Base-by-base conservation (phyloP, 2,797 vertebrate species). In the Malurus splendens region DNA sequence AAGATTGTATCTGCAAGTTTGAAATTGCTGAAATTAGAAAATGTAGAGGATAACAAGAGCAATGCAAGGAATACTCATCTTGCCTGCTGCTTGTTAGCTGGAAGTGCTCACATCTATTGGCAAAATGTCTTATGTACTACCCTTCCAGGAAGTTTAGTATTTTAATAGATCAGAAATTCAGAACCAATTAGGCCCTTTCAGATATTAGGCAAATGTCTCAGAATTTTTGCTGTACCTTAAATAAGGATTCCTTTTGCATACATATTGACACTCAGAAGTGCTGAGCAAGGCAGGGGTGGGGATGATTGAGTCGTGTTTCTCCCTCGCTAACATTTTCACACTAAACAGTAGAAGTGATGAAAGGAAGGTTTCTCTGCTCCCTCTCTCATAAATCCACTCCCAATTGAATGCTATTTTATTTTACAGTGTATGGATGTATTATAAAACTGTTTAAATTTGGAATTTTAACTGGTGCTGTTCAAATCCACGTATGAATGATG, bases 11-110 rank as follows among this genome's bases (percentile, higher is more conserved):
- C 62, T 88, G 28, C 33, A 87, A 82, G 55, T 91, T 87, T 87
- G 59, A 88, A 87, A 92, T 64, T 67, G 51, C 73, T 73, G 74
- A 92, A 92, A 82, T 74, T 60, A 92, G 39, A 92, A 91, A 73
- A 82, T 20, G 87, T 15, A 90, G 42, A 62, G 68, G 27, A 86
- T 82, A 89, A 72, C 23, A 76, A 59, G 33, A 90, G 23, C 18
- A 73, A 55, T 44, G 55, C 10, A 83, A 64, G 57, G 44, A 76
- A 68, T 50, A 74, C 12, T 83, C 47, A 47, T 77, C 55, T 78
- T 83, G 28, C 32, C 78, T 64, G 30, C 27, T 86, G 36, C 28
- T 47, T 54, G 10, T 67, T 76, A 88, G 16, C n/a, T 73, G 50
- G 20, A 67, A 70, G 33, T n/a, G 55, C 33, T 65, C 23, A 86